A percentile compares a stretch with the other conserved stretches of the same genome.
Conservation (phyloP, 2,113 vertebrate genomes). For the Lasiurus cinereus region DNA sequence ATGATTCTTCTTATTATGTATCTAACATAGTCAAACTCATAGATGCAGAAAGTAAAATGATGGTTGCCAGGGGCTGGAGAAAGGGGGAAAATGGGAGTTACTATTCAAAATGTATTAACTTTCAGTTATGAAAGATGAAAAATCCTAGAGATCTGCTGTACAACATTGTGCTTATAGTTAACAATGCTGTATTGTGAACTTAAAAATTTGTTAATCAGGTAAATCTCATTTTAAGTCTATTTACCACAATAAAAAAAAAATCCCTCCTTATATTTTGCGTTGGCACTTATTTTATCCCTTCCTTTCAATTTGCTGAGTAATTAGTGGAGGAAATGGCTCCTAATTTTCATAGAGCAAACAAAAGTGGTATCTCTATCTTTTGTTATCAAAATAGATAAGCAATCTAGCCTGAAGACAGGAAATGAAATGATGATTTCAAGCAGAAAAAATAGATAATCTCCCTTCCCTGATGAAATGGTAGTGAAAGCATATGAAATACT, state of each 20-base stretch:
- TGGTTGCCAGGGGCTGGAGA: neutral
- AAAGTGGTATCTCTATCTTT: slow-evolving; percentile 39
- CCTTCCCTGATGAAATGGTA: slow-evolving; percentile 70
- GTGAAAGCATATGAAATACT: slow-evolving; percentile 67
- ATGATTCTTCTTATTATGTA: neutral
- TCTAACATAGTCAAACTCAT: neutral
- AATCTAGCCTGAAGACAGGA: slow-evolving; percentile 50
- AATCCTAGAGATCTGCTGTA: neutral
- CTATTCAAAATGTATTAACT: neutral
- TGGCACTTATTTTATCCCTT: neutral
- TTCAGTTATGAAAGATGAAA: neutral
- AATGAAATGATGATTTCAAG: slow-evolving; percentile 81
- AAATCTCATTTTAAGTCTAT: neutral
- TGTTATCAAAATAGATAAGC: slow-evolving; percentile 65
- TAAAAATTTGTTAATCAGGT: neutral
- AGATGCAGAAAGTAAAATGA: neutral
- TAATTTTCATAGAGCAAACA: slow-evolving; percentile 50
- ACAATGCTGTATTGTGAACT: neutral
- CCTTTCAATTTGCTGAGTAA: slow-evolving; percentile 47
- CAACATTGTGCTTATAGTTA: neutral
- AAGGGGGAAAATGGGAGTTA: neutral
- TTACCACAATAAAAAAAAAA: neutral
- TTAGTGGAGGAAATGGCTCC: slow-evolving; percentile 45
- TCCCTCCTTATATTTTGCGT: neutral
- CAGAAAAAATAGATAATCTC: slow-evolving; percentile 81